Conservation (phyloP, 2,797 vertebrate species). For the Tauraco hartlaubi region DNA sequence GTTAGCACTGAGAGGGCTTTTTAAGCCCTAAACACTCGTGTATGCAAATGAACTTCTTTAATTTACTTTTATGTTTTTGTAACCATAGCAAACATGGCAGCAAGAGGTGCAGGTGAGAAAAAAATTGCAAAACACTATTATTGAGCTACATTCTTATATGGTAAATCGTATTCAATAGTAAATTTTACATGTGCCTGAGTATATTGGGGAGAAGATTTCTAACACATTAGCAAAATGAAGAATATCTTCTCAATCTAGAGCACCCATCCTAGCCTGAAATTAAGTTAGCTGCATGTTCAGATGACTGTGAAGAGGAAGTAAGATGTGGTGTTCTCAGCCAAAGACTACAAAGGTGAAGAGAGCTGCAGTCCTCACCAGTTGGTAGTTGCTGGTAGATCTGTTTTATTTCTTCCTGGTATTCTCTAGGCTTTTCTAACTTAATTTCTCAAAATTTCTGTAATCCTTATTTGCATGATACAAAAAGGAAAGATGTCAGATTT, state of each 20-base stretch:
- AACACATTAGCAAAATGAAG: not conserved
- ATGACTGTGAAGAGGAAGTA: not conserved
- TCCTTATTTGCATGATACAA: not conserved
- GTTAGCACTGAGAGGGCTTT: not conserved
- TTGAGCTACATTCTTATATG: not conserved
- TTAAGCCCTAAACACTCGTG: not conserved
- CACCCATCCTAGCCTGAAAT: not conserved
- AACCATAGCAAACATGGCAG: not conserved
- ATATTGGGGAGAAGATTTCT: not conserved
- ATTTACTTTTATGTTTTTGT: not conserved
- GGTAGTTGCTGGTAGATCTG: not conserved
- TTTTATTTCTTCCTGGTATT: not conserved
- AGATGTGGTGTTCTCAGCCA: not conserved
- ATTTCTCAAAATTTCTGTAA: not conserved
- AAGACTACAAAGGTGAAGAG: not conserved
- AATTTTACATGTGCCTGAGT: not conserved
- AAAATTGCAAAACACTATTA: not conserved
- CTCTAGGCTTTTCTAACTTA: not conserved
- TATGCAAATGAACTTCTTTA: not conserved
- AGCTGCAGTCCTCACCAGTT: not conserved
- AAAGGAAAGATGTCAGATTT: not conserved
- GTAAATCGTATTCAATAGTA: not conserved
- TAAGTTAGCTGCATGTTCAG: not conserved
- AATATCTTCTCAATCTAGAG: not conserved
- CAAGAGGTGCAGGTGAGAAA: accelerated